These are phyloP conservation scores for Prunella strophiata DNA, from an alignment of 2,797 vertebrate species.

Conservation along the genomic window DNA sequence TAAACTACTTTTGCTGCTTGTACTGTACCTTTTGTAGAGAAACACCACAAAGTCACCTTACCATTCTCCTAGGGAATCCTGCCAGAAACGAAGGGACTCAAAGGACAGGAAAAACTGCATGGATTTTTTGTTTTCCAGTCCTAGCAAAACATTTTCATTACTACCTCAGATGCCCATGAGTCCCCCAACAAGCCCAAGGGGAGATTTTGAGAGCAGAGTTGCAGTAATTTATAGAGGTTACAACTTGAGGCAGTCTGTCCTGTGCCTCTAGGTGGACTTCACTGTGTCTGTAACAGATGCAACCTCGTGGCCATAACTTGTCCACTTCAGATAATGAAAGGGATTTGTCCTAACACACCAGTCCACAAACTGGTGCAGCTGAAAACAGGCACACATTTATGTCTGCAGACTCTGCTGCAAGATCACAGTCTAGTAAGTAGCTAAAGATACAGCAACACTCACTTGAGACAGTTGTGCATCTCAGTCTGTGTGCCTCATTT, in stretches of 20 bases:
- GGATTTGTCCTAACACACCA: background rate
- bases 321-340: background rate
- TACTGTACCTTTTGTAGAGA: background rate
- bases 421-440: background rate
- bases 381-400: background rate
- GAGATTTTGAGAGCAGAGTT: background rate
- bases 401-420: background rate
- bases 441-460: background rate
- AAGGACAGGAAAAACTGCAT: background rate
- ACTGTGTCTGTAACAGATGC: background rate
- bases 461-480: background rate
- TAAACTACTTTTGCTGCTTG: background rate
- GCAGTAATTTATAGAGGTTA: background rate
- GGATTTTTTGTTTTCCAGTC: background rate
- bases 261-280: background rate
- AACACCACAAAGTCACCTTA: background rate
- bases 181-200: background rate
- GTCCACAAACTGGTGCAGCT: background rate
- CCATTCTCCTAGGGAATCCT: background rate
- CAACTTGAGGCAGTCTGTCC: background rate
- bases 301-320: rapidly evolving
- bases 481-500: background rate
- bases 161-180: background rate
- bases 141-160: background rate
- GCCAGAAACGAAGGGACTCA: background rate